A percentile compares a stretch with the other conserved stretches of the same genome.
phyloP scores from a whole-genome alignment of 2,888 invertebrate genomes.

The Cheilosia impressa region DNA sequence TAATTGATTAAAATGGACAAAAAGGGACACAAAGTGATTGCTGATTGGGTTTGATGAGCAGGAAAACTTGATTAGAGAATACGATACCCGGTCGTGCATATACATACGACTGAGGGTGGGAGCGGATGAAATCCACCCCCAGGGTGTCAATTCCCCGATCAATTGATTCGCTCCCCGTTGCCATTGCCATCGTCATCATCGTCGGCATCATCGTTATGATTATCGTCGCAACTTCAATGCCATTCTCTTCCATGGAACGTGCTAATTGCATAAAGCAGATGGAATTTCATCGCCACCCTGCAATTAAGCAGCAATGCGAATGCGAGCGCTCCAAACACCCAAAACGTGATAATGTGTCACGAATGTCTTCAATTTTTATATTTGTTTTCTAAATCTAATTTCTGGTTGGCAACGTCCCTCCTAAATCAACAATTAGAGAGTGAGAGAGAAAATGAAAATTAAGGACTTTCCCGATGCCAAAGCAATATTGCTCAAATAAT shows the following conservation, averaged over 20 bases:
- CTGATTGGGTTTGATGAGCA: constrained; percentile 73
- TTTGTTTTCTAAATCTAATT: constrained; percentile 55
- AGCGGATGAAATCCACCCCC: neutral
- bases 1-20: constrained; percentile 66
- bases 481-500: constrained; percentile 68
- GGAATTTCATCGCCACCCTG: constrained; percentile 59
- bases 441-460: constrained; percentile 3
- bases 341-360: constrained; percentile 67
- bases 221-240: constrained; percentile 51
- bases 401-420: neutral
- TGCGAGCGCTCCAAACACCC: constrained; percentile 54
- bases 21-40: constrained; percentile 71
- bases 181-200: constrained; percentile 13
- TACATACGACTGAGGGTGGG: neutral
- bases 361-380: constrained; percentile 58
- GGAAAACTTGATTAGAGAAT: constrained; percentile 72
- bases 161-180: constrained; percentile 54
- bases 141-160: constrained; percentile 46
- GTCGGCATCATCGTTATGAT: constrained; percentile 54
- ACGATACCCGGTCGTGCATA: constrained; percentile 59
- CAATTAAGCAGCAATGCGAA: constrained; percentile 55
- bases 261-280: constrained; percentile 72
- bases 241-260: constrained; percentile 52
- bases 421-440: constrained; percentile 58
- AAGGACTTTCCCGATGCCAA: constrained; percentile 24